These are phyloP conservation scores for Salminus brasiliensis DNA, from an alignment of 2,113 vertebrate genomes.

Conservation along the genomic window DNA sequence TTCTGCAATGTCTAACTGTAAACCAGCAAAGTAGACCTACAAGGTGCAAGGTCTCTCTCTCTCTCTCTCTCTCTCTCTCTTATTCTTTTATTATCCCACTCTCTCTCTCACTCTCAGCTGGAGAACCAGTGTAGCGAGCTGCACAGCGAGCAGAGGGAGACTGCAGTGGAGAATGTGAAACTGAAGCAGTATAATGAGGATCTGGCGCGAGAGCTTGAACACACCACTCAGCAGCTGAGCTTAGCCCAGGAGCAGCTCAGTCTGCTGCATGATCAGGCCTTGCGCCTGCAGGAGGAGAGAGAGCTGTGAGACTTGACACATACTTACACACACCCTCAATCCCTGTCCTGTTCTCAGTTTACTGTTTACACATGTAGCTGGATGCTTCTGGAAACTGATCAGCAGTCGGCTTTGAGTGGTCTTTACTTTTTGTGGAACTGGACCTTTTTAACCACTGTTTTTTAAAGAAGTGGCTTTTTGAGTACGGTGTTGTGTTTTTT, in stretches of 20 bases:
- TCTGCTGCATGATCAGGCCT: slow-evolving; percentile 82
- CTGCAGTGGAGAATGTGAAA: slow-evolving; percentile 85
- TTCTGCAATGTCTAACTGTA: not conserved
- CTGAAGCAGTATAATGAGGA: slow-evolving; percentile 87
- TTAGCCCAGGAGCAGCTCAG: slow-evolving; percentile 83
- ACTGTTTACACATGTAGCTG: not conserved
- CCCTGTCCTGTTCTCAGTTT: not conserved
- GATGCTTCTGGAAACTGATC: not conserved
- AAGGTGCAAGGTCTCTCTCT: not conserved
- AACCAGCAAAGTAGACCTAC: not conserved
- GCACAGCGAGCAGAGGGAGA: slow-evolving; percentile 83
- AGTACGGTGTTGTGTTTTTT: slow-evolving; percentile 6
- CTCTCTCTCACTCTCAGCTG: slow-evolving; percentile 71
- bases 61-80: not conserved
- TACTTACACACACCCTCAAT: not conserved
- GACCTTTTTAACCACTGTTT: not conserved
- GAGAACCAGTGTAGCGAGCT: slow-evolving; percentile 85
- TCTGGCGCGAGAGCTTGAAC: slow-evolving; percentile 82
- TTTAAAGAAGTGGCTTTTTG: not conserved
- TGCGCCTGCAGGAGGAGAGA: slow-evolving; percentile 82
- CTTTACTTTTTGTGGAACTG: not conserved
- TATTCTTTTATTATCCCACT: too few relatives aligned
- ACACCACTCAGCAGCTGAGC: slow-evolving; percentile 76
- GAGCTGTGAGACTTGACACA: slow-evolving; percentile 81
- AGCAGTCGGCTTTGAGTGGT: not conserved